phyloP scores from a whole-genome alignment of 2,113 vertebrate genomes.

The Rhabdomys dilectus region DNA sequence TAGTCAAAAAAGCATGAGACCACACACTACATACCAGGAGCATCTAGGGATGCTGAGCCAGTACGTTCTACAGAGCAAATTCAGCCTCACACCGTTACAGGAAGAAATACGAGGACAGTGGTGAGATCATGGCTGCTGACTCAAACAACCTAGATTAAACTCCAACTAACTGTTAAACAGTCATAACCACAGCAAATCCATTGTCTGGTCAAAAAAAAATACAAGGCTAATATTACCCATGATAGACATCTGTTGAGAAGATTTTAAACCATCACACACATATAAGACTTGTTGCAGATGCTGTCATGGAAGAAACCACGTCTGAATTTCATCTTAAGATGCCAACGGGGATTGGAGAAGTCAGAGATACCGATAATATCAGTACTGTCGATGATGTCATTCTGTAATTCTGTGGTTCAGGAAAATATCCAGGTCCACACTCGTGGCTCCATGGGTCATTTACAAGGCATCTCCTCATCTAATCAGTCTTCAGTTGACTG shows the following conservation, averaged over 20 bases:
- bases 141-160: background rate
- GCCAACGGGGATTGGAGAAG: conserved; percentile 21
- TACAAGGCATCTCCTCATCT: background rate
- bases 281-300: background rate
- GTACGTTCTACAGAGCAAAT: background rate
- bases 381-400: background rate
- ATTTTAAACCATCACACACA: background rate
- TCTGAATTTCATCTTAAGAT: conserved; percentile 48
- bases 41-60: conserved; percentile 46
- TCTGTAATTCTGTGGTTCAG: background rate
- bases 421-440: background rate
- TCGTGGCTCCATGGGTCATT: background rate
- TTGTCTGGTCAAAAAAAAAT: background rate
- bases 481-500: background rate
- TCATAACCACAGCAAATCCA: background rate
- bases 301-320: background rate
- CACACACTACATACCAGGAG: conserved; percentile 41
- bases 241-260: background rate
- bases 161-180: background rate
- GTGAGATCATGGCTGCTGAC: background rate
- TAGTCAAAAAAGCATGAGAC: conserved; percentile 70
- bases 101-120: background rate
- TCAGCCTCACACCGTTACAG: background rate
- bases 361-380: background rate
- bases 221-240: background rate